phyloP scores from a whole-genome alignment of 2,888 invertebrate genomes.

The Ceraclea dissimilis region DNA sequence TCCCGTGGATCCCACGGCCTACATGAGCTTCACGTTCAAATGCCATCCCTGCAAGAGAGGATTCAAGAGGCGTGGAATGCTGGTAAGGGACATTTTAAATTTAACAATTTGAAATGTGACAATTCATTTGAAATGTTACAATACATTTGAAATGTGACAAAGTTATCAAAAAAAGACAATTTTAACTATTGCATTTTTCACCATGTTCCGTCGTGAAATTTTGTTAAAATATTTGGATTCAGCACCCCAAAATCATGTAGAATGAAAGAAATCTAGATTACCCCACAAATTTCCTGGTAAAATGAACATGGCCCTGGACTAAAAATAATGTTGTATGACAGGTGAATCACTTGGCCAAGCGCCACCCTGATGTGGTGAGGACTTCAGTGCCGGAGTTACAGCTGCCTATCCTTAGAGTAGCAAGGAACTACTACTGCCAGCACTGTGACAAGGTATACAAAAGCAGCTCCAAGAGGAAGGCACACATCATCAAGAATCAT shows the following conservation, averaged over 20 bases:
- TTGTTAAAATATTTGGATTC: too few species aligned
- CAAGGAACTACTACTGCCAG: constrained; percentile 69
- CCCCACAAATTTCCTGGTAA: too few species aligned
- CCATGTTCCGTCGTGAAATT: too few species aligned
- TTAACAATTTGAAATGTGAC: too few species aligned
- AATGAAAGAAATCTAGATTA: too few species aligned
- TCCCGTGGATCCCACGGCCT: constrained; percentile 49
- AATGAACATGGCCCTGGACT: too few species aligned
- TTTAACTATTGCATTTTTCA: too few species aligned
- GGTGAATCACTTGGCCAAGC: constrained; percentile 71
- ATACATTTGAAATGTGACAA: not conserved
- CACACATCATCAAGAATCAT: constrained; percentile 73
- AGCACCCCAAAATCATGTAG: too few species aligned
- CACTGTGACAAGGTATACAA: constrained; percentile 76
- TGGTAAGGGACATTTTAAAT: constrained; percentile 48
- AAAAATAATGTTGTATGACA: constrained; percentile 33
- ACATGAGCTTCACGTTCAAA: constrained; percentile 66
- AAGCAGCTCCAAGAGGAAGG: constrained; percentile 72
- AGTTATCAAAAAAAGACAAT: not conserved
- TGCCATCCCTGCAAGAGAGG: constrained; percentile 68
- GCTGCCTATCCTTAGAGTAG: constrained; percentile 65
- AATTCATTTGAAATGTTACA: too few species aligned
- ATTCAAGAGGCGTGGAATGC: constrained; percentile 71
- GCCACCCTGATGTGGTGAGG: constrained; percentile 57
- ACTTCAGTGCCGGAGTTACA: constrained; percentile 69